Base-by-base conservation (phyloP, 1,140 invertebrate genomes). In the Sinonovacula constricta region DNA sequence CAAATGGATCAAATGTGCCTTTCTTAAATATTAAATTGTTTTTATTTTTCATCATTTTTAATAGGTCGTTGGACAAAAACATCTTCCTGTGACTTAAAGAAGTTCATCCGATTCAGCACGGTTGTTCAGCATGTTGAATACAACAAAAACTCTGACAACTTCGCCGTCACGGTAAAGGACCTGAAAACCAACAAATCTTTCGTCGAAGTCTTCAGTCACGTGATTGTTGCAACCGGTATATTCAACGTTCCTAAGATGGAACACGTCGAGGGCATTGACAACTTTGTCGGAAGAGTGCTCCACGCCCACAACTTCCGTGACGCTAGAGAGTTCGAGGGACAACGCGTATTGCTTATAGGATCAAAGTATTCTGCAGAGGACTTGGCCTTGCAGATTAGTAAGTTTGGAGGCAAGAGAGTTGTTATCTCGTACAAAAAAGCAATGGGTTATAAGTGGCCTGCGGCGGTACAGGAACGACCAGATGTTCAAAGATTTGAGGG, bases 301-400 rank as follows among this genome's bases (percentile, higher is more conserved):
- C 78, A 80, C 22, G 56, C 69, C 1, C 78, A 74, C 24, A 63
- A 80, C n/a, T 80, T 80, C 34, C 60, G 77, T 3, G 68, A 79
- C 33, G 77, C 68, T 0, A n/a, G 15, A 33, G 62, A 79, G 31
- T 80, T 74, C 28, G 63, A 51, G 56, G 65, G 26, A 30, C 53
- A 74, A 34, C 34, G 66, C 0, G 0, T 80, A 15, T 39, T 79
- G n/a, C 24, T 79, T 2, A 39, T 80, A 28, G 68, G 77, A 0
- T 34, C 53, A 0, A 74, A 56, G n/a, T 74, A 68, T 30, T 80
- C 78, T 0, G 78, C 69, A 2, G 69, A 74, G 39, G 78, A 80
- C 39, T 22, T 80, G 3, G 62, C 63, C 10, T 34, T 80, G 12
- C 78, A 80, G n/a, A 62, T 53, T 56, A n/a, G 49, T 7, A 74